These are phyloP conservation scores for Drosophila varians DNA, from an alignment of 1,140 invertebrate genomes.

Conservation along the genomic window DNA sequence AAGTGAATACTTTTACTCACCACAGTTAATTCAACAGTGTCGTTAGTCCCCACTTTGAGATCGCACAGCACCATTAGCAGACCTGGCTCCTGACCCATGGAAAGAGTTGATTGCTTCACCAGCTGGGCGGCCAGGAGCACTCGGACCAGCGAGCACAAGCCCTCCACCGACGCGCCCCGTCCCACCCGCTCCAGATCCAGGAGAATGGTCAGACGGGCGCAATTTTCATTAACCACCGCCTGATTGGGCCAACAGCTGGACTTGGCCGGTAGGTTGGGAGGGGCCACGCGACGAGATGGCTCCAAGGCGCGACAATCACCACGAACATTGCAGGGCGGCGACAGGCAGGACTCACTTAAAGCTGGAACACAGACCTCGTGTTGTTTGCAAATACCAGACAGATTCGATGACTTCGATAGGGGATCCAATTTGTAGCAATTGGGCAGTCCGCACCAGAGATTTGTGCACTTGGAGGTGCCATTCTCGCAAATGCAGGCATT, in stretches of 20 bases:
- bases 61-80: constrained; percentile 91
- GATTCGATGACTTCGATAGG: constrained; percentile 84
- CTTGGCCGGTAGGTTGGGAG: constrained; percentile 89
- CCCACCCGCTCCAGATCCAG: constrained; percentile 87
- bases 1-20: constrained; percentile 87
- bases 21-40: constrained; percentile 94
- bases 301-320: constrained; percentile 92
- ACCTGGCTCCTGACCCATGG: constrained; percentile 74
- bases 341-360: constrained; percentile 90
- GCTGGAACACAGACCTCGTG: constrained; percentile 89
- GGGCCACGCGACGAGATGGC: constrained; percentile 89
- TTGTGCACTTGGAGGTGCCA: constrained; percentile 90
- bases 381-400: constrained; percentile 81
- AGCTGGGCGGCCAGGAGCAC: constrained; percentile 86
- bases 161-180: constrained; percentile 89
- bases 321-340: constrained; percentile 90
- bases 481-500: constrained; percentile 92
- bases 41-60: constrained; percentile 90
- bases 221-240: constrained; percentile 88
- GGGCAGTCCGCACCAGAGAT: constrained; percentile 93
- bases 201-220: constrained; percentile 90
- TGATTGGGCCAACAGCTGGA: constrained; percentile 92
- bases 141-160: constrained; percentile 88
- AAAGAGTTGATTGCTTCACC: constrained; percentile 71
- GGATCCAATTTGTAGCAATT: constrained; percentile 88